Evolutionary conservation across 2,113 vertebrate species (phyloP).

Genomic region (Atherinomorus stipes): DNA sequence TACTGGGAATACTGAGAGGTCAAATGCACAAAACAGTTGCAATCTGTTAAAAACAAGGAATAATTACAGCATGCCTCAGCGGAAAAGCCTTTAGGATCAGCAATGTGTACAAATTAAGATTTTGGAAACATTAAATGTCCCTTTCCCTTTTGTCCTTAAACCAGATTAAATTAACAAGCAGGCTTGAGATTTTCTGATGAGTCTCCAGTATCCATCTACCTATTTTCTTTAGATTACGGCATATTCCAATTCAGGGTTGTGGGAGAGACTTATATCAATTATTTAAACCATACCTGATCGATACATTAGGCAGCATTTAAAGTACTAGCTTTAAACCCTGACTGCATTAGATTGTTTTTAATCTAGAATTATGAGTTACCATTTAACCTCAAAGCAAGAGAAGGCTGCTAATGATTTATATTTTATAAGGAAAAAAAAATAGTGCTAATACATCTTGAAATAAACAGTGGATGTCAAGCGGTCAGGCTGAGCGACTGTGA

Average conservation of each 20-base stretch:
- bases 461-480: constrained; percentile 41
- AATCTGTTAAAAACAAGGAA: background rate
- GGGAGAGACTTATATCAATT: background rate
- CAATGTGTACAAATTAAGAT: too few relatives aligned
- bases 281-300: background rate
- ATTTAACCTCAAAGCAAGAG: constrained; percentile 22
- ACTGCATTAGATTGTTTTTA: background rate
- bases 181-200: too few relatives aligned
- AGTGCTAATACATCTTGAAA: constrained; percentile 35
- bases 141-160: too few relatives aligned
- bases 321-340: background rate
- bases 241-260: too few relatives aligned
- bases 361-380: background rate
- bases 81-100: too few relatives aligned
- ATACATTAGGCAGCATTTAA: too few relatives aligned
- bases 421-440: constrained; percentile 25
- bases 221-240: too few relatives aligned
- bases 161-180: too few relatives aligned
- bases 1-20: background rate
- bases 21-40: background rate
- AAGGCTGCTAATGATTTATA: constrained; percentile 24
- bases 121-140: too few relatives aligned
- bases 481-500: constrained; percentile 45
- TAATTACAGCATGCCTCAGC: too few relatives aligned
- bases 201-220: too few relatives aligned